Evolutionary conservation across 2,888 invertebrate genomes (phyloP), one percentile per base, ranked within the genome.

Genomic region (Drosophila affinis): DNA sequence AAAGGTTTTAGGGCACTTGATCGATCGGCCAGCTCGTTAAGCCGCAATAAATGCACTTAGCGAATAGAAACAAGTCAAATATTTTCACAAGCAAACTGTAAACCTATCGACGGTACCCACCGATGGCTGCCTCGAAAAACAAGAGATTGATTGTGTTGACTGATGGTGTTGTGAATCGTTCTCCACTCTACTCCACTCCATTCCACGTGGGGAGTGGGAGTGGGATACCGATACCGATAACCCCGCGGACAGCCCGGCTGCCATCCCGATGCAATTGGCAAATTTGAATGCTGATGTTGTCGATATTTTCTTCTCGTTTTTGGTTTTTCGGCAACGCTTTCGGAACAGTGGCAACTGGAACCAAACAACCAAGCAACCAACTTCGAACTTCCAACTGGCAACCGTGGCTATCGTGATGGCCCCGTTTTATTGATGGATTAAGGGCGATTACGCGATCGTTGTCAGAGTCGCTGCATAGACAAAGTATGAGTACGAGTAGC

Each of bases 371-470:
- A 6, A 39, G 2, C 34, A 14, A 39, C 7, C 39, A 39, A 39
- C 34, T 34, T 1, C 3, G 4, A 34, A 54, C 75, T 79, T 88
- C 79, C 88, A 78, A 69, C 75, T 67, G 70, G 62, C 74, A 75
- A 72, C 68, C 78, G 81, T 77, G 76, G 72, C 84, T 77, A 85
- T 86, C 90, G 90, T 90, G 90, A 90, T 90, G 90, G 90, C 90
- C 90, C 90, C 90, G 90, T 90, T 89, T 90, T 89, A 90, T 90
- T 90, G 90, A 90, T 90, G 90, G 90, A 90, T 90, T 89, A 89
- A 90, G 90, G 90, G 90, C 90, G 90, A 90, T 90, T 90, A 90
- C 88, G 90, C 89, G 90, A 90, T 90, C 85, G 87, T 89, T 89
- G 89, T 89, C 90, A 87, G 87, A 68, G 62, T 24, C 58, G 72